Base-by-base conservation (phyloP, 1,140 invertebrate species). In the Daktulosphaira vitifoliae region DNA sequence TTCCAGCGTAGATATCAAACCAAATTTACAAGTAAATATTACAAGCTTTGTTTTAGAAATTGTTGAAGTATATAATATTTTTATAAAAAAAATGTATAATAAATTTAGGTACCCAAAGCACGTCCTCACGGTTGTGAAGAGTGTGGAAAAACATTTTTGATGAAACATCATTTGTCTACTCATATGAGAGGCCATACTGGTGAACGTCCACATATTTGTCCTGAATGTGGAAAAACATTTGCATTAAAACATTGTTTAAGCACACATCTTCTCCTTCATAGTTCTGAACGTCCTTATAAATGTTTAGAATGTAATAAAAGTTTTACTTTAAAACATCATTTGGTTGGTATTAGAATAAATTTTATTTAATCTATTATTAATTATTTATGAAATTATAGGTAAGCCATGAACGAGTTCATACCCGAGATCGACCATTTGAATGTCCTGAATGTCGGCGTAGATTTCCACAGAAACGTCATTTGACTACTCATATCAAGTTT, bases 281-380 rank as follows among this genome's bases (percentile, higher is more conserved):
- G 86, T 29, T 85, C 86, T 3, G 86, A 89, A 59, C 78, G 87
- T 68, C 88, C 88, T 7, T 90, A 87, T 75, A 82, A 87, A 70
- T 92, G 88, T 74, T 80, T 82, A 62, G 85, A 89, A 75, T 92
- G 89, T 77, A 90, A 88, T 75, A 90, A 90, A 76, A 87, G 86
- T 44, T 92, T 92, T 71, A 89, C 87, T 1, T 76, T 90, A 26
- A 89, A 89, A 73, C 72, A 73, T 68, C 71, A 72, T 65, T 64
- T 75, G 53, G 71, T 72, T 50, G 68, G 69, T 69, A 68, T 64
- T 23, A 23, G 37, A 25, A n/a, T 20, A 37, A 25, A 2, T 7
- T 5, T 26, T 37, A 50, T 38, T 49, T 37, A 18, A 37, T 4
- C 23, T 9, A 20, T 33, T 20, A n/a, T 38, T 7, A 1, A 16